These are phyloP conservation scores for Scomber japonicus DNA, from an alignment of 2,113 vertebrate genomes.

Conservation along the genomic window DNA sequence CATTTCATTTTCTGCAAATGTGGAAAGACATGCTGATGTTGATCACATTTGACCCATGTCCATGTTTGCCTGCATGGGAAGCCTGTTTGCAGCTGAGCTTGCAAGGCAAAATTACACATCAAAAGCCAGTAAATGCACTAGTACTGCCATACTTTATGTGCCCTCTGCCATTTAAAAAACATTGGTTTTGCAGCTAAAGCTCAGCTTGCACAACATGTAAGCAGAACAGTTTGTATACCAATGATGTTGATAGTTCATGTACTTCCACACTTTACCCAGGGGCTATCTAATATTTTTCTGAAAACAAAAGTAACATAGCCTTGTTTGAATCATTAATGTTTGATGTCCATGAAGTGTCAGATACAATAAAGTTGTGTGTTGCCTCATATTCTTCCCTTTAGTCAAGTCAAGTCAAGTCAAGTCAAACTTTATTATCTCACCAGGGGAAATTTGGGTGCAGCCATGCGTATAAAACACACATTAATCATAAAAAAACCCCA, in stretches of 20 bases:
- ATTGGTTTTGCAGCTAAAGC: constrained; percentile 33
- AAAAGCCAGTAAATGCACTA: background rate
- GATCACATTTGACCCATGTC: constrained; percentile 32
- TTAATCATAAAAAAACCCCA: too few relatives aligned
- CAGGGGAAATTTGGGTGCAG: too few relatives aligned
- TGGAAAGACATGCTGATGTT: constrained; percentile 1
- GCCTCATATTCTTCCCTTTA: background rate
- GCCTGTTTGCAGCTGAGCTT: constrained; percentile 20
- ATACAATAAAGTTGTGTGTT: constrained; percentile 6
- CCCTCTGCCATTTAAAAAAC: constrained; percentile 17
- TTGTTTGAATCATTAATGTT: background rate
- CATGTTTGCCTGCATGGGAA: constrained; percentile 31
- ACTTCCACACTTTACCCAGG: background rate
- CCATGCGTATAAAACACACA: too few relatives aligned
- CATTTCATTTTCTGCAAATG: constrained; percentile 8
- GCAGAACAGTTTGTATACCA: background rate
- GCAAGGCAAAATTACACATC: constrained; percentile 10
- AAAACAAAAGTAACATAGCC: background rate
- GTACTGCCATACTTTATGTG: background rate
- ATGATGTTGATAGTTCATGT: constrained; percentile 18
- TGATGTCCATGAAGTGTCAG: background rate
- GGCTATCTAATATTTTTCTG: background rate
- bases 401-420: too few relatives aligned
- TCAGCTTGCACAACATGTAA: background rate
- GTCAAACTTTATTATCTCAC: too few relatives aligned